A percentile compares a stretch with the other conserved stretches of the same genome.
Conservation (phyloP, 2,888 invertebrate genomes). For the Rhagophthalmus giganteus region DNA sequence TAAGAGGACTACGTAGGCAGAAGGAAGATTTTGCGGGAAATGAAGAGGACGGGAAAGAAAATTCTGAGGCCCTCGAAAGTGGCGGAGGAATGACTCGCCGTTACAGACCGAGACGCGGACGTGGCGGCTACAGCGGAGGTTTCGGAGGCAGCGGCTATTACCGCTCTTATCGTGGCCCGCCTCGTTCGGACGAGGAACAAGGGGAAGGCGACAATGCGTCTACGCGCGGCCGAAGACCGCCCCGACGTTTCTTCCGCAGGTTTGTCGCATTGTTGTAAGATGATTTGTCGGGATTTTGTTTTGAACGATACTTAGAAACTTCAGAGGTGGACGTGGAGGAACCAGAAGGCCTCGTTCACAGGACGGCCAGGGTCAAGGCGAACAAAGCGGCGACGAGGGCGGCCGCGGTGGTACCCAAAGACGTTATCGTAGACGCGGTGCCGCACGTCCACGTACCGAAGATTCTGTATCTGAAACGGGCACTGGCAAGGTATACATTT, state of each 20-base stretch:
- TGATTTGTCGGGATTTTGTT: not conserved
- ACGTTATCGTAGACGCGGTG: constrained; percentile 51
- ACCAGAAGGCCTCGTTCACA: constrained; percentile 60
- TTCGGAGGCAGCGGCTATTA: constrained; percentile 55
- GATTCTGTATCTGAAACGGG: constrained; percentile 54
- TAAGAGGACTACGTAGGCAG: constrained; percentile 58
- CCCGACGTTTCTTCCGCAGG: constrained; percentile 69
- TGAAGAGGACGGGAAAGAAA: constrained; percentile 49
- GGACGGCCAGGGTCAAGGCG: constrained; percentile 55
- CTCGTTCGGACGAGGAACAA: constrained; percentile 53
- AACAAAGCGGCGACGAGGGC: constrained; percentile 52
- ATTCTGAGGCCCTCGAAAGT: constrained; percentile 38
- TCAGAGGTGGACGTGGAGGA: constrained; percentile 68
- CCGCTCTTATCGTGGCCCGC: constrained; percentile 54
- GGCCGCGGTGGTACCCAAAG: constrained; percentile 55
- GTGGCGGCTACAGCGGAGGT: constrained; percentile 42
- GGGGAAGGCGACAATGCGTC: constrained; percentile 55
- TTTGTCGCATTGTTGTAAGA: constrained; percentile 14
- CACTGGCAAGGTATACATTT: constrained; percentile 47
- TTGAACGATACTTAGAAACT: no score
- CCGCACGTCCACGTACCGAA: constrained; percentile 49
- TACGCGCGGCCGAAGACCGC: constrained; percentile 58
- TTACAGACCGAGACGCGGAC: constrained; percentile 57
- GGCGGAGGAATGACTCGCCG: constrained; percentile 55
- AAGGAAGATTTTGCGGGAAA: constrained; percentile 40